phyloP scores from a whole-genome alignment of 2,113 vertebrate species.

The Tretioscincus oriximinensis region DNA sequence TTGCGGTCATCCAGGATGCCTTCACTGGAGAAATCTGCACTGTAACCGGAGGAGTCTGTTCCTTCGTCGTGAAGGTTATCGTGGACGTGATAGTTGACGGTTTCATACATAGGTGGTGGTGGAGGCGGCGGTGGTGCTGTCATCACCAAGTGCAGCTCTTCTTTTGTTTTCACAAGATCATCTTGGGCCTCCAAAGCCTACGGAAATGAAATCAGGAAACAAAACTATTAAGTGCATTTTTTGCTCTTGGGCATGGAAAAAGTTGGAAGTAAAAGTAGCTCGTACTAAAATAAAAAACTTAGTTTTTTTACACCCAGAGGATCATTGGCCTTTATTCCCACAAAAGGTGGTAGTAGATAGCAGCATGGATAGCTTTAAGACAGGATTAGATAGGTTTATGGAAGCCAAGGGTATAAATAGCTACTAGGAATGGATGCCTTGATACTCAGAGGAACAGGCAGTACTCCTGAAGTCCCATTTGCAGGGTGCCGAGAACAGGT shows the following conservation, averaged over 20 bases:
- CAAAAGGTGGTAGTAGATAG: too few relatives aligned
- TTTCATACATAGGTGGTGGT: slow-evolving; percentile 80
- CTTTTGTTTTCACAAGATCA: slow-evolving; percentile 87
- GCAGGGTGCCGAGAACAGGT: too few relatives aligned
- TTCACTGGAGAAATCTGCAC: slow-evolving; percentile 84
- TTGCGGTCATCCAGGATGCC: slow-evolving; percentile 85
- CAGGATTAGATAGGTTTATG: too few relatives aligned
- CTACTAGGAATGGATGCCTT: too few relatives aligned
- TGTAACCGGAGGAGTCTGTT: slow-evolving; percentile 81
- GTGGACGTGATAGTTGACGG: slow-evolving; percentile 73
- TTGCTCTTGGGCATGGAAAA: not conserved
- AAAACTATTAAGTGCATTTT: not conserved
- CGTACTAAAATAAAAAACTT: not conserved
- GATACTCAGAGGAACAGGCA: too few relatives aligned
- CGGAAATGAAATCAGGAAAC: slow-evolving; percentile 10
- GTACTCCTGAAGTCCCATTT: too few relatives aligned
- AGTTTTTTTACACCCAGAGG: not conserved
- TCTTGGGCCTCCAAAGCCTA: slow-evolving; percentile 89
- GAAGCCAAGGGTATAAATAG: too few relatives aligned
- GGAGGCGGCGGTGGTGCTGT: slow-evolving; percentile 78
- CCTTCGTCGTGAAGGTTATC: slow-evolving; percentile 84
- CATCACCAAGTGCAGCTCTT: slow-evolving; percentile 88
- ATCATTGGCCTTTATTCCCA: too few relatives aligned
- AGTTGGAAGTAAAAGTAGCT: not conserved
- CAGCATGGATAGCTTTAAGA: not conserved